Evolutionary conservation across 2,113 vertebrate species (phyloP), one percentile per base, ranked within the genome.

Genomic region (Nasalis larvatus): DNA sequence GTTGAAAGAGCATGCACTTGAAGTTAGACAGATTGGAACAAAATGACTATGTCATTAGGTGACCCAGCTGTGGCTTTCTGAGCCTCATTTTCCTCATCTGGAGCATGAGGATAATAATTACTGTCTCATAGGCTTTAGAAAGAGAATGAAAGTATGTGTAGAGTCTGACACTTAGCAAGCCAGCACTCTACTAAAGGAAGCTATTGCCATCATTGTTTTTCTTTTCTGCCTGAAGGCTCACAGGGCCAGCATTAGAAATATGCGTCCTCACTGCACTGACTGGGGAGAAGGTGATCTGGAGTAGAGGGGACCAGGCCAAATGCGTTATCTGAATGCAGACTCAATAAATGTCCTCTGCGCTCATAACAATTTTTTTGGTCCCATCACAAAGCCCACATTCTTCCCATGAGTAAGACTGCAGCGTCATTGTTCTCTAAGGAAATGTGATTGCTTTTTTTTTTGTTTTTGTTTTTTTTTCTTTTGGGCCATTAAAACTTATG

Each of bases 11-110:
- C 21, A 23, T 21, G 52, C 20, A 54, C 37, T 73, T 85, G 58
- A 82, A 94, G 85, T 83, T 80, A 73, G 74, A 81, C 30, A 60
- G 60, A 88, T 58, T 37, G 63, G 37, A 84, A 81, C 69, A 85
- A 95, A 76, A 92, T 1, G 23, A 45, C 77, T 45, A 8, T 47
- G 49, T 37, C n/a, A 42, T 95, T 73, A 66, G 71, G 30, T 85
- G 90, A 92, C 88, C 87, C 74, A 83, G 87, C 60, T 78, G 74
- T 91, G 42, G 30, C 63, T 95, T 68, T 71, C 77, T 68, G 45
- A 83, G 58, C 68, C 56, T 97, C 82, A 68, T 94, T 95, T 97
- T 91, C 92, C 73, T 97, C 78, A 49, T 94, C 66, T 85, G 77
- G 60, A 93, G 91, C 94, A 90, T 85, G 68, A 88, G 23, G 82